Evolutionary conservation across 1,140 invertebrate genomes (phyloP), one percentile per base, ranked within the genome.

Genomic region (Drosophila obscura): DNA sequence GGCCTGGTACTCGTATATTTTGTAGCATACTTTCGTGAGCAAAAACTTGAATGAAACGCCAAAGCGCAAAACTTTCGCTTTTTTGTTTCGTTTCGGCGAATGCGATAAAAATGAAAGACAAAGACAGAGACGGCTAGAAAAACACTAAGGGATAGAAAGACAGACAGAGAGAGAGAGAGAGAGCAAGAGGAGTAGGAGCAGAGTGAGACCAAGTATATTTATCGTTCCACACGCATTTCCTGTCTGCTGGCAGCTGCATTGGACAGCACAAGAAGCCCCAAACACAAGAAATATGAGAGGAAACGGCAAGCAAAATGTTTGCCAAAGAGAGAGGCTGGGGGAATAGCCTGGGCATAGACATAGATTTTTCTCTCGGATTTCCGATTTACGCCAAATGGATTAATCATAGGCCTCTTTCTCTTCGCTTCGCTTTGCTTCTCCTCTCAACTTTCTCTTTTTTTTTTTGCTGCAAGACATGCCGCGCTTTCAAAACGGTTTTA

Each of bases 41-140:
- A 56, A 67, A 80, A 85, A 82, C 83, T 88, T 85, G 78, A 85
- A 88, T 88, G 63, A 87, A 87, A 87, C 78, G 75, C 82, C 82
- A 83, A 83, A 87, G 67, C 75, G 52, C 69, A 88, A 87, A 87
- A 88, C 78, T 87, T 87, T 87, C 73, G 61, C 68, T 81, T 74
- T 50, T 52, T 76, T 58, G 63, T 85, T 85, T 69, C 66, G 68
- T 71, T 72, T 80, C 72, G 77, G 61, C 73, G 48, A 45, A 84
- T 75, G 73, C 73, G 84, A 85, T 75, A 75, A 75, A 87, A 81
- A 85, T 81, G 81, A 80, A 68, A 69, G 48, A 46, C 55, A 53
- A 55, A 35, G 44, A 15, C 16, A 31, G n/a, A 35, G 8, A 15
- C 16, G 16, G 13, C 24, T 5, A 8, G 16, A 28, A 53, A 60